phyloP scores from a whole-genome alignment of 2,797 vertebrate species.

The Phoeniculus purpureus region DNA sequence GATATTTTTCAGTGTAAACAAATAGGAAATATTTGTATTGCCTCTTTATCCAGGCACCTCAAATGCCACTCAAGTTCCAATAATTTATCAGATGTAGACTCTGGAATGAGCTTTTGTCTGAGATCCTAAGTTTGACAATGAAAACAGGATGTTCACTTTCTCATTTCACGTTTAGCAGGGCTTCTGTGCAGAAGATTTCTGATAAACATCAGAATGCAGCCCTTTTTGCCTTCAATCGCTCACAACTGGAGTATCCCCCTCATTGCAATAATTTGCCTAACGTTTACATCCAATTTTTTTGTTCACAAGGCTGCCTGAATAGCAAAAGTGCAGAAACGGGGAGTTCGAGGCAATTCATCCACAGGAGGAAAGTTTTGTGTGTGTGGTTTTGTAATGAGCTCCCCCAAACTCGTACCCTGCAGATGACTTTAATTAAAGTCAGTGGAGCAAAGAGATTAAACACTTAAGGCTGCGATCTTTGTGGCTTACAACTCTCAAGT shows the following conservation, averaged over 20 bases:
- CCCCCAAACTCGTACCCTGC: slow-evolving; percentile 64
- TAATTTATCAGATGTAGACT: slow-evolving; percentile 14
- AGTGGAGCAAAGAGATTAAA: slow-evolving; percentile 66
- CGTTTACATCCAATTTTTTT: slow-evolving; percentile 19
- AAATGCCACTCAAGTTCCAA: background rate
- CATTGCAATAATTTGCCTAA: background rate
- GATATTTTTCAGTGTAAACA: slow-evolving; percentile 56
- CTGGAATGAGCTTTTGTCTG: background rate
- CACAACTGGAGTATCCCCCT: background rate
- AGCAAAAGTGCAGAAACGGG: slow-evolving; percentile 1
- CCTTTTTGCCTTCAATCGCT: slow-evolving; percentile 17
- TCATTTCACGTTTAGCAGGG: slow-evolving; percentile 9
- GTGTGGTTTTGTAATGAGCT: slow-evolving; percentile 42
- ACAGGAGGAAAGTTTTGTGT: slow-evolving; percentile 4
- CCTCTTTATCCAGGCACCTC: slow-evolving; percentile 40
- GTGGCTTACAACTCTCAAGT: slow-evolving; percentile 11
- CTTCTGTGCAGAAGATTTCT: slow-evolving; percentile 21
- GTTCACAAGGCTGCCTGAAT: background rate
- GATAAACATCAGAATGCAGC: slow-evolving; percentile 16
- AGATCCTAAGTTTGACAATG: background rate
- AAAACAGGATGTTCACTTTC: background rate
- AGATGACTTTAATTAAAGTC: slow-evolving; percentile 75
- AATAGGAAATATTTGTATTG: slow-evolving; percentile 56
- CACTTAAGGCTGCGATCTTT: slow-evolving; percentile 46
- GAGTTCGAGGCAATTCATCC: slow-evolving; percentile 19